Evolutionary conservation across 2,113 vertebrate genomes (phyloP), one percentile per base, ranked within the genome.

Genomic region (Parotia lawesii): DNA sequence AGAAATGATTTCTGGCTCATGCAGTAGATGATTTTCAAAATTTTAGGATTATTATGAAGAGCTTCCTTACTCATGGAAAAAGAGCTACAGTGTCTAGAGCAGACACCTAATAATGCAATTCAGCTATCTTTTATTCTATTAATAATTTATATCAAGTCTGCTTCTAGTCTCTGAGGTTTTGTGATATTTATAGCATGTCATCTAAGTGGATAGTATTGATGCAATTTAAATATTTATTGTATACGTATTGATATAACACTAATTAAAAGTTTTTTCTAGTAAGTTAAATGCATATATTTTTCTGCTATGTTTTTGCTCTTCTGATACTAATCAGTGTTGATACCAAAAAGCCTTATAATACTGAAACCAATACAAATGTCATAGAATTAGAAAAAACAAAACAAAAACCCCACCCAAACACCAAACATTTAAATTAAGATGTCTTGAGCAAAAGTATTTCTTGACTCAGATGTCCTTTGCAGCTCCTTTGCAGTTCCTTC

Each of bases 221-320:
- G 37, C 45, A 42, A 80, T 66, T 93, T 87, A 93, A 96, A 77
- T 66, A 88, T 83, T 85, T 83, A 80, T 54, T 77, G n/a, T 50
- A 37, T 20, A 23, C 44, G 6, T 44, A 65, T 83, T 72, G 69
- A 77, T 93, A 66, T 17, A 57, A 72, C 24, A 70, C 6, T 92
- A 95, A 97, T 94, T 66, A 89, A 95, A 95, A 92, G 11, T 62
- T 44, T 86, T 27, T n/a, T 93, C 64, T 93, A 56, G 15, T 64
- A 83, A 81, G 35, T 75, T 76, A 93, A 88, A 83, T 66, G 29
- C 22, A 20, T 76, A 16, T 37, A 31, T 82, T 77, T 83, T 92
- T 76, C 23, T n/a, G 2, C 17, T 65, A 28, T 25, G 7, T 17
- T 56, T 77, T 47, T 70, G 16, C 60, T 78, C 11, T 79, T 83